A percentile compares a stretch with the other conserved stretches of the same genome.
These are phyloP conservation scores for Volucella inanis DNA, from an alignment of 2,888 invertebrate species.

Conservation along the genomic window DNA sequence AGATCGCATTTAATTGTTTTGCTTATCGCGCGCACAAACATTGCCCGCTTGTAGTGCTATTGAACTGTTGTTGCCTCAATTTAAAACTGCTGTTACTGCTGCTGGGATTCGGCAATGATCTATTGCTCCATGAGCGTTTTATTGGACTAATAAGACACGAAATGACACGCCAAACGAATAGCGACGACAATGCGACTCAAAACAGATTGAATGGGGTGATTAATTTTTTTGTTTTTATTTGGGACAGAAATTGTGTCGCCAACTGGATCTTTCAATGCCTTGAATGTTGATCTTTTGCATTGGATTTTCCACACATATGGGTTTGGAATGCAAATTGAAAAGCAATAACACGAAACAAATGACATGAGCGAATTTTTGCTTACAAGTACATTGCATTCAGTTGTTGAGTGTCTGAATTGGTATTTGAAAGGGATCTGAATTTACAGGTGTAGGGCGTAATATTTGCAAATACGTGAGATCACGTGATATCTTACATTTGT, in stretches of 20 bases:
- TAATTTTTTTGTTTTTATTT: conserved; percentile 57
- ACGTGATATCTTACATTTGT: no score
- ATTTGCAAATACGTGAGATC: no score
- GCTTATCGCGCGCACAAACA: conserved; percentile 52
- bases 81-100: conserved; percentile 1
- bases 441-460: no score
- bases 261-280: conserved; percentile 63
- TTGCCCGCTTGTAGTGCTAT: conserved; percentile 60
- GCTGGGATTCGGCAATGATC: conserved; percentile 63
- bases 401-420: neutral
- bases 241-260: conserved; percentile 64
- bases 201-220: conserved; percentile 52
- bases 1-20: conserved; percentile 64
- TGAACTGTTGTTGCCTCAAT: conserved; percentile 39
- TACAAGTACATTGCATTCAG: conserved; percentile 18
- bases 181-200: conserved; percentile 1
- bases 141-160: conserved; percentile 37
- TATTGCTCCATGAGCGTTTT: conserved; percentile 40
- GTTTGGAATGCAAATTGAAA: conserved; percentile 57
- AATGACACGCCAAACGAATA: conserved; percentile 21
- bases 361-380: conserved; percentile 26
- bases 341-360: conserved; percentile 22
- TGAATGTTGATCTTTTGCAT: conserved; percentile 64
- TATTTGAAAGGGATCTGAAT: neutral
- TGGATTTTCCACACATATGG: conserved; percentile 63